Percentiles rank a stretch among this genome's conserved stretches.
Conservation (phyloP, 2,797 vertebrate species). For the Rhinogobio ventralis region DNA sequence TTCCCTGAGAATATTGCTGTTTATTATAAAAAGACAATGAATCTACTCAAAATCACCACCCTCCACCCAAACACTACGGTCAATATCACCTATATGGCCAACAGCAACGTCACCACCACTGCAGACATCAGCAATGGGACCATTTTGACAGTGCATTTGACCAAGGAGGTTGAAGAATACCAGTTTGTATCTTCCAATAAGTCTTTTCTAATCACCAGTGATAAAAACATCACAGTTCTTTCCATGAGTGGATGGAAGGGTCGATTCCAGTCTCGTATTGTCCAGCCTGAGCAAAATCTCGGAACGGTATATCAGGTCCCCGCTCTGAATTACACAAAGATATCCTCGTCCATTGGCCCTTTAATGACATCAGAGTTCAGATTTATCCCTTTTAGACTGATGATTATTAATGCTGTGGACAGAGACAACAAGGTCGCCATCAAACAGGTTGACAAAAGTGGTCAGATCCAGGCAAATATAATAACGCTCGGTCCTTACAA, state of each 20-base stretch:
- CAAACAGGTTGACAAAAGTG: rapidly evolving
- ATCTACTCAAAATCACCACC: constrained; percentile 61
- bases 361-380: rapidly evolving
- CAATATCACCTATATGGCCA: rapidly evolving
- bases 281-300: constrained; percentile 60
- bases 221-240: constrained; percentile 54
- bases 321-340: neutral
- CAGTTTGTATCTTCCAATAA: rapidly evolving
- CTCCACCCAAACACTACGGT: rapidly evolving
- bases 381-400: constrained; percentile 65
- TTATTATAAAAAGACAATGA: constrained; percentile 25
- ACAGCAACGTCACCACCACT: rapidly evolving
- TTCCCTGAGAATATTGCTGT: constrained; percentile 78
- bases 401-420: constrained; percentile 65
- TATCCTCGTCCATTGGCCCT: rapidly evolving
- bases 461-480: rapidly evolving
- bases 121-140: rapidly evolving
- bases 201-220: constrained; percentile 55
- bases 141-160: rapidly evolving
- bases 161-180: neutral
- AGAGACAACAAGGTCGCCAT: constrained; percentile 32
- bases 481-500: neutral
- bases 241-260: constrained; percentile 37
- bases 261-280: constrained; percentile 68
- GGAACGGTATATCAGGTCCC: constrained; percentile 67